Base-by-base conservation (phyloP, 2,888 invertebrate species). In the Serripes groenlandicus region DNA sequence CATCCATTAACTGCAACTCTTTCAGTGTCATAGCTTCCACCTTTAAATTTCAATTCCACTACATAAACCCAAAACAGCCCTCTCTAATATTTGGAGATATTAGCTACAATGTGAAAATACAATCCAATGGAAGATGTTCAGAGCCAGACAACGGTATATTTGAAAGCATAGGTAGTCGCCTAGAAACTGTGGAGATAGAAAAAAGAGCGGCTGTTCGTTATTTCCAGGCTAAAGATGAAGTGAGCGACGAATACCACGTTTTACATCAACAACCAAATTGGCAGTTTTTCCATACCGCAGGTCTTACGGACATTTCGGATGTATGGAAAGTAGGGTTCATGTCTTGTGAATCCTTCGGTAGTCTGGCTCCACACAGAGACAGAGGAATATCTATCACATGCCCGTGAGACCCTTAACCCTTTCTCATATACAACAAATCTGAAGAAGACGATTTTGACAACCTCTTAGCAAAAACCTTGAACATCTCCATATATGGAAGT, bases 321-420 rank as follows among this genome's bases (percentile, higher is more conserved):
- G 91, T 91, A 1, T 93, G 93, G 93, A 84, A 86, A 71, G 93
- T 93, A 1, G 93, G 93, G 3, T 93, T 90, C 85, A 83, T 83
- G 5, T 76, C 83, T 37, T 93, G 93, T 82, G 80, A 89, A 28
- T 89, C 91, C 60, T 90, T 88, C 0, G 93, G 93, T 1, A 90
- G 89, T 68, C 58, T 90, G 62, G 90, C 91, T 0, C 93, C 93
- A 7, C 88, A 89, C 35, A 37, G 70, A 5, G 87, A 90, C 62
- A 35, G 64, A 0, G 58, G 52, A 9, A 82, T 90, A 18, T 18
- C 52, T 23, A 83, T 89, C 11, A 64, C 80, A 32, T 91, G 90
- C 76, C 26, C 66, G 1, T 66, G n/a, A 56, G 23, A 56, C n/a
- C n/a, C n/a, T n/a, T n/a, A n/a, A n/a, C n/a, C n/a, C n/a, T n/a